These are phyloP conservation scores for Simalia tracyae DNA, from an alignment of 2,797 vertebrate species.

Conservation along the genomic window DNA sequence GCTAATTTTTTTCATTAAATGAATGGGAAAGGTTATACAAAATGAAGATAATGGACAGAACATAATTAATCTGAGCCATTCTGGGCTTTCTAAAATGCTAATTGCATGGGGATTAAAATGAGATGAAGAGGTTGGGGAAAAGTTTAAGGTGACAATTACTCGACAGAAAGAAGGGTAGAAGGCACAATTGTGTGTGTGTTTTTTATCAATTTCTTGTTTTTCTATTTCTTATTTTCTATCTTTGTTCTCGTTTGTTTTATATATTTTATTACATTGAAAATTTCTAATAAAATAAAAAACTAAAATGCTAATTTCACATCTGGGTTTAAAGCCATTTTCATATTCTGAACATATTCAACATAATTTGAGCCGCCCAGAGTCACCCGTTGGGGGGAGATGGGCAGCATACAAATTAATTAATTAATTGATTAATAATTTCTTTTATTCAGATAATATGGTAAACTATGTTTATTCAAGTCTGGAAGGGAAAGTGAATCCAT, in stretches of 20 bases:
- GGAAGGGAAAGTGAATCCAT: background rate
- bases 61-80: background rate
- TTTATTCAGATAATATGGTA: background rate
- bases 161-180: background rate
- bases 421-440: too few relatives aligned
- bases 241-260: background rate
- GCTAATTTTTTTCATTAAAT: background rate
- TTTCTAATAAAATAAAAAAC: background rate
- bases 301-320: background rate
- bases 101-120: background rate
- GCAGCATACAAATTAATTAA: too few relatives aligned
- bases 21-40: background rate
- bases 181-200: background rate
- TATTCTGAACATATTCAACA: background rate
- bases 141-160: background rate
- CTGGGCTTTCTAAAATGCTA: background rate
- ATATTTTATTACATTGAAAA: background rate
- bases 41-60: background rate
- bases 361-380: too few relatives aligned
- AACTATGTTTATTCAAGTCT: background rate
- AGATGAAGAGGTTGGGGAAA: background rate
- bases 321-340: background rate
- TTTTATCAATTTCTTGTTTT: background rate
- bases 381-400: too few relatives aligned
- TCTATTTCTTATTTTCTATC: background rate